Base-by-base conservation (phyloP, 2,797 vertebrate species). In the Manis javanica region DNA sequence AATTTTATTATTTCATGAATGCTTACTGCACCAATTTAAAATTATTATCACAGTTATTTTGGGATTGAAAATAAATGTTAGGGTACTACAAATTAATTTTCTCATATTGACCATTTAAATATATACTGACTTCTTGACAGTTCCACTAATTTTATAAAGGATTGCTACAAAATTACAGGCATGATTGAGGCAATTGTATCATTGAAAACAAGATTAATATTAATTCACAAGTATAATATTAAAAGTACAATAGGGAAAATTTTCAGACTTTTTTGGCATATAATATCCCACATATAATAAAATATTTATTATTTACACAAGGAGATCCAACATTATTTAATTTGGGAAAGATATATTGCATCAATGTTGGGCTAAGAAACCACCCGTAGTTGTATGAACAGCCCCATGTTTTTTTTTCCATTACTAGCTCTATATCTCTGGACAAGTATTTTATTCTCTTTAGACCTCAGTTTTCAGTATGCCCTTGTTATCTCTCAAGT, bases 211-310 rank as follows among this genome's bases (percentile, higher is more conserved):
- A 19, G 19, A 29, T 2, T 66, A 84, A 78, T 68, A 53, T 79
- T 92, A 92, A 84, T 74, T 96, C 90, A 26, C 57, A 85, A 51
- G 59, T 77, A 2, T 66, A 81, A 64, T 68, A 94, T 55, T 71
- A 89, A 72, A 78, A 96, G 9, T 18, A 81, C 26, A 5, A 81
- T 8, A 31, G 2, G 7, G 11, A 86, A 95, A 63, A 1, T 42
- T 61, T 93, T 96, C 63, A 82, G 4, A 77, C 4, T 61, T 61
- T 9, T 57, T 90, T 46, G n/a, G 23, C 9, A 59, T 53, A 61
- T 59, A 94, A 66, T 23, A 68, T 26, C 39, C 8, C 24, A 66
- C 26, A 79, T 55, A 78, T 18, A 23, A 68, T 34, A 68, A n/a
- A 64, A 72, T 66, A 12, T 31, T 92, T 66, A 5, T 63, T 72